Base-by-base conservation (phyloP, 2,113 vertebrate species). In the Siniperca knerii region DNA sequence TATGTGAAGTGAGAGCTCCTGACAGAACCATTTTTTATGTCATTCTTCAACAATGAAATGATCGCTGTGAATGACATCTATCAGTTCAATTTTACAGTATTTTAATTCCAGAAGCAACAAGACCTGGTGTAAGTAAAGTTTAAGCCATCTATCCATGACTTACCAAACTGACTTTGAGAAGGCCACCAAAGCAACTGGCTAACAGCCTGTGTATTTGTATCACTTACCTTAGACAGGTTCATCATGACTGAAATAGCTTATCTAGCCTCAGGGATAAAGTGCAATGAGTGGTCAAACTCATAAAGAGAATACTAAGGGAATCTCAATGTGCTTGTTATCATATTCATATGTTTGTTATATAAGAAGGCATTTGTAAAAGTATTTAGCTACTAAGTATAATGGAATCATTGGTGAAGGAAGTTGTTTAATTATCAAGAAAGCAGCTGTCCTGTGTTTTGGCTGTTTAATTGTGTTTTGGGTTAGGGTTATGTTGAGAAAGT, bases 21-120 rank as follows among this genome's bases (percentile, higher is more conserved):
- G 75, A 86, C 87, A 84, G 61, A 83, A 77, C 65, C 52, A 23
- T 73, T 80, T 86, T 82, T 76, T 50, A 18, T 68, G 82, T 80
- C 58, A 50, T 52, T 74, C n/a, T 58, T 61, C 40, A 67, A 70
- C 79, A 46, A 60, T 5, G 25, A 46, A 65, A 72, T 72, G 77
- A 68, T 40, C 20, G 46, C 74, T 66, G 61, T 4, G 20, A 82
- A 67, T 33, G 75, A 66, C 75, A 72, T 89, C 79, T 13, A 76
- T 64, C 55, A 55, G 20, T 60, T 85, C 16, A 46, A 69, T 79
- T 69, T 73, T 15, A 52, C 18, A 21, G 18, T 52, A 80, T 65
- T 42, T 57, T n/a, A 20, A 35, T 52, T 60, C 25, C 42, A 69
- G 33, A n/a, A 42, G 66, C 69, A 83, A 57, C 15, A 42, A 64